Percentiles rank a stretch among this genome's conserved stretches.
Evolutionary conservation across 2,888 invertebrate species (phyloP).

Genomic region (Rapana venosa): DNA sequence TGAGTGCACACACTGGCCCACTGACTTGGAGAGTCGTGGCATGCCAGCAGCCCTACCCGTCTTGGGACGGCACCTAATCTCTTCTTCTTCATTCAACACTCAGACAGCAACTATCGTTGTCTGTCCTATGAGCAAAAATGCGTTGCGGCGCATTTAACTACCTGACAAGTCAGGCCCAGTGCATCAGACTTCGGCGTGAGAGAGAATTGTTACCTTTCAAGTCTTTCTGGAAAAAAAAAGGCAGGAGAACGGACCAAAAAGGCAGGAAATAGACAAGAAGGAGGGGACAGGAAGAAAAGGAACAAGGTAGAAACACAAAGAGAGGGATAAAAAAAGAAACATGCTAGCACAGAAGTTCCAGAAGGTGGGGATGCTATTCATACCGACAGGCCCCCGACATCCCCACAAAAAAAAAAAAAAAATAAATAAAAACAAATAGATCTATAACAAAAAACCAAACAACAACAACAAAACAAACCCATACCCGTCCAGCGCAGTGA

Average conservation of each 20-base stretch:
- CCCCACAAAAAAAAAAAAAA: background rate
- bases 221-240: background rate
- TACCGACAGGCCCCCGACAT: background rate
- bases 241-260: too few species aligned
- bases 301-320: background rate
- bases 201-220: too few species aligned
- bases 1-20: too few species aligned
- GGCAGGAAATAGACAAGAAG: background rate
- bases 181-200: too few species aligned
- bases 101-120: too few species aligned
- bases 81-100: too few species aligned
- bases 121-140: too few species aligned
- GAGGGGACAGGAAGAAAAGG: background rate
- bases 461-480: constrained; percentile 39
- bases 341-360: background rate
- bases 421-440: background rate
- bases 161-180: too few species aligned
- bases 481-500: constrained; percentile 76
- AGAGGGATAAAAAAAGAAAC: background rate
- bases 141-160: too few species aligned
- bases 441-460: background rate
- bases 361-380: background rate
- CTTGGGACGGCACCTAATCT: too few species aligned
- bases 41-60: too few species aligned
- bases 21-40: too few species aligned